A percentile compares a stretch with the other conserved stretches of the same genome.
Conservation (phyloP, 1,140 invertebrate genomes). For the Drosophila seguyi region DNA sequence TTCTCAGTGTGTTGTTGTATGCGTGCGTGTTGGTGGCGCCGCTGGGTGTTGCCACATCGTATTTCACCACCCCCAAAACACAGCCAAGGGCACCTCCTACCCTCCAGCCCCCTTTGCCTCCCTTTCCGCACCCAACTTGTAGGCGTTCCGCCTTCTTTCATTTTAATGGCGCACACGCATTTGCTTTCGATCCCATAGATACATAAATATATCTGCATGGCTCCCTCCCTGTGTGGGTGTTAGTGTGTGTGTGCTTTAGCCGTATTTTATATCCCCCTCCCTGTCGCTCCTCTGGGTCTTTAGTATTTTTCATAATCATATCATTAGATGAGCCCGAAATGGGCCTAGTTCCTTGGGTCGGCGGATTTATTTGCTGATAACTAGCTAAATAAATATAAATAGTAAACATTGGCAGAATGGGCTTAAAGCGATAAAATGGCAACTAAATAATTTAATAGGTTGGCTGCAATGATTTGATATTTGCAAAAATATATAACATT, state of each 20-base stretch:
- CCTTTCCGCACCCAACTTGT: constrained; percentile 55
- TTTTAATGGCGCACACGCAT: constrained; percentile 82
- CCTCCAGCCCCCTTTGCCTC: not conserved
- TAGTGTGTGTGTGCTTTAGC: constrained; percentile 26
- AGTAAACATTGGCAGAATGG: constrained; percentile 4
- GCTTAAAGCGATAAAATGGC: not conserved
- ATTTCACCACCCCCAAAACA: constrained; percentile 70
- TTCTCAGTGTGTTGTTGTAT: constrained; percentile 28
- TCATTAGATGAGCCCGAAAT: constrained; percentile 68
- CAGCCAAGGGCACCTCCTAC: constrained; percentile 36
- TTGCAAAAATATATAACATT: too few relatives aligned
- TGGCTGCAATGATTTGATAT: not conserved
- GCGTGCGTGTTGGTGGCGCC: constrained; percentile 65
- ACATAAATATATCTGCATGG: constrained; percentile 51
- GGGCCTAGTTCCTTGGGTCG: constrained; percentile 55
- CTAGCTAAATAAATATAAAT: constrained; percentile 63
- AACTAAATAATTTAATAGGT: constrained; percentile 1
- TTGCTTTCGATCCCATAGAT: constrained; percentile 78
- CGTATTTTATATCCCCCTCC: constrained; percentile 66
- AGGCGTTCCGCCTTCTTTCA: constrained; percentile 80
- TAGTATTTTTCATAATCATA: constrained; percentile 80
- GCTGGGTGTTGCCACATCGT: constrained; percentile 83
- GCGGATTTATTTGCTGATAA: constrained; percentile 65
- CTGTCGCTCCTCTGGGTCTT: constrained; percentile 22
- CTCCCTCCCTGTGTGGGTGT: not conserved